Conservation (phyloP, 2,888 invertebrate genomes). For the Lymantria monacha region DNA sequence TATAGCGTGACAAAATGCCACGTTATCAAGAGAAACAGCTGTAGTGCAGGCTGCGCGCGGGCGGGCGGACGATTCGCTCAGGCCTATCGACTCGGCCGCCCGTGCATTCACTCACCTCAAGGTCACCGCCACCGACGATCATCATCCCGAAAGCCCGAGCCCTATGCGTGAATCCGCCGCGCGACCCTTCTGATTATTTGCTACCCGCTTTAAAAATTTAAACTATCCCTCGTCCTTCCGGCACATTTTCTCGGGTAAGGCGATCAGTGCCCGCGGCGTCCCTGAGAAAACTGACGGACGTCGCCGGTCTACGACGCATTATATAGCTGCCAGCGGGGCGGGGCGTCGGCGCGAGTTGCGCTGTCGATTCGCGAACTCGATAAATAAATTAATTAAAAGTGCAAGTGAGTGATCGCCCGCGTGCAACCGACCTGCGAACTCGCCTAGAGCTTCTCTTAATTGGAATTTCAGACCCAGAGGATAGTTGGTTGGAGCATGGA, state of each 20-base stretch:
- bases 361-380: conserved; percentile 80
- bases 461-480: conserved; percentile 65
- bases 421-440: conserved; percentile 69
- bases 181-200: conserved; percentile 51
- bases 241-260: conserved; percentile 56
- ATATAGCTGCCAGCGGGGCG: conserved; percentile 72
- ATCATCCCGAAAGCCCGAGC: conserved; percentile 43
- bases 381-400: conserved; percentile 84
- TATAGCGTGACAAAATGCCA: conserved; percentile 40
- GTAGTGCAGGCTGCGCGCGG: conserved; percentile 72
- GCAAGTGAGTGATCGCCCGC: conserved; percentile 80
- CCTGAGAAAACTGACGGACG: conserved; percentile 77
- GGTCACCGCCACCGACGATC: conserved; percentile 52
- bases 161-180: conserved; percentile 53
- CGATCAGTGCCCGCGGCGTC: conserved; percentile 61
- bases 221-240: conserved; percentile 67
- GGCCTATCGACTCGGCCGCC: conserved; percentile 63
- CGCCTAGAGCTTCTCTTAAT: conserved; percentile 69
- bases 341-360: conserved; percentile 76
- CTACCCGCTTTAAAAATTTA: conserved; percentile 53
- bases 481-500: conserved; percentile 51
- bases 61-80: conserved; percentile 44
- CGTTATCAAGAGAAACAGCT: conserved; percentile 73
- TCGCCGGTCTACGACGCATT: conserved; percentile 59
- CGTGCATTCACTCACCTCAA: conserved; percentile 72